phyloP scores from a whole-genome alignment of 2,888 invertebrate species.

The Hyalella azteca region DNA sequence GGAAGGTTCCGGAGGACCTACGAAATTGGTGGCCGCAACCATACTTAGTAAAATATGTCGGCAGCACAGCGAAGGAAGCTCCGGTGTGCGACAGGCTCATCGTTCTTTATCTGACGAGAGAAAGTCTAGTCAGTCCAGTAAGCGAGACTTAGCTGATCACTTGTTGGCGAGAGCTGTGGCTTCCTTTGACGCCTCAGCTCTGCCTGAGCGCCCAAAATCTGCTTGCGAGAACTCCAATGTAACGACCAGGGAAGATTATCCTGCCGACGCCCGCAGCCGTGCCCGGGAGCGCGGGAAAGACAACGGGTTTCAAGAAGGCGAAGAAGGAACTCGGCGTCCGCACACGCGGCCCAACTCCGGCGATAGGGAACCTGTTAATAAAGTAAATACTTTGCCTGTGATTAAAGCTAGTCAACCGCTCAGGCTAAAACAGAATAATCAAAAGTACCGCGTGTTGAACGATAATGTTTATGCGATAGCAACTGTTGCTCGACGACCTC shows the following conservation, averaged over 20 bases:
- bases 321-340: conserved; percentile 38
- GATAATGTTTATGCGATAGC: conserved; percentile 53
- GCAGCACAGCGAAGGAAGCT: conserved; percentile 38
- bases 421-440: not conserved
- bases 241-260: conserved; percentile 45
- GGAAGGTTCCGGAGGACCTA: conserved; percentile 53
- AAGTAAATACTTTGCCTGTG: conserved; percentile 18
- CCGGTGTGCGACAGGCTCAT: not conserved
- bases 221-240: conserved; percentile 57
- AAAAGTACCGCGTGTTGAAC: not conserved
- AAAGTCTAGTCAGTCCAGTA: conserved; percentile 43
- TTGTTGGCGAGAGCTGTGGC: conserved; percentile 53
- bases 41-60: conserved; percentile 51
- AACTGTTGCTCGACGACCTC: conserved; percentile 53
- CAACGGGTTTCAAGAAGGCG: not conserved
- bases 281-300: conserved; percentile 42
- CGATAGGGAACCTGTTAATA: conserved; percentile 47
- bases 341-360: conserved; percentile 50
- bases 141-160: conserved; percentile 44
- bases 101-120: conserved; percentile 39
- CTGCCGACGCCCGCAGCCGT: conserved; percentile 27
- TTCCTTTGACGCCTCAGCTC: conserved; percentile 54
- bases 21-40: conserved; percentile 48
- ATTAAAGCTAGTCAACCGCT: conserved; percentile 38
- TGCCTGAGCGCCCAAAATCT: conserved; percentile 57